Percentiles rank a stretch among this genome's conserved stretches.
These are phyloP conservation scores for Penaeus indicus DNA, from an alignment of 1,140 invertebrate species.

Conservation along the genomic window DNA sequence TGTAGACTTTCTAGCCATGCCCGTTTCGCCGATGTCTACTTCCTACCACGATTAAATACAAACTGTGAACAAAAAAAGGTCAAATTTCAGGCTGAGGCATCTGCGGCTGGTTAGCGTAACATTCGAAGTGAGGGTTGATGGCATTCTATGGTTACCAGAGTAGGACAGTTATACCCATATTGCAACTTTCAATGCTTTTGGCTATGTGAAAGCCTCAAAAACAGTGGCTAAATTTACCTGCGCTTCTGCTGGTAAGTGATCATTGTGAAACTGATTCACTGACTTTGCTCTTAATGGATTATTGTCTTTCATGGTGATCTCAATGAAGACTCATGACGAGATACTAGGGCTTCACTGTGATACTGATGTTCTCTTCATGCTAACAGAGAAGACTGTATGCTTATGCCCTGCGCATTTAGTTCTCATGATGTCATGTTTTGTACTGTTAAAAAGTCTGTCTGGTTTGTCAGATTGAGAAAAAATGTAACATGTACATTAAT, in stretches of 20 bases:
- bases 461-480: too few relatives aligned
- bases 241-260: slow-evolving; percentile 51
- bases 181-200: slow-evolving; percentile 72
- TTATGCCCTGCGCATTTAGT: slow-evolving; percentile 37
- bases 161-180: slow-evolving; percentile 69
- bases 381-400: slow-evolving; percentile 73
- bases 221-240: slow-evolving; percentile 65
- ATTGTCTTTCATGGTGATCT: slow-evolving; percentile 72
- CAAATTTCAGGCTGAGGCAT: too few relatives aligned
- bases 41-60: too few relatives aligned
- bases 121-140: slow-evolving; percentile 87
- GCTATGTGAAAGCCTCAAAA: slow-evolving; percentile 65
- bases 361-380: slow-evolving; percentile 76
- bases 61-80: too few relatives aligned
- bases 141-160: slow-evolving; percentile 80
- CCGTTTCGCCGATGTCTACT: too few relatives aligned
- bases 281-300: background rate
- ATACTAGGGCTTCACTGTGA: slow-evolving; percentile 79
- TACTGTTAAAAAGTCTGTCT: too few relatives aligned
- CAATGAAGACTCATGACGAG: slow-evolving; percentile 75
- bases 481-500: too few relatives aligned
- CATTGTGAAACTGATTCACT: background rate
- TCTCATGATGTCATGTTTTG: too few relatives aligned
- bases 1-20: too few relatives aligned
- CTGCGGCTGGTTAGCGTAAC: too few relatives aligned